These are phyloP conservation scores for Antheraea yamamai DNA, from an alignment of 2,888 invertebrate genomes.

Conservation along the genomic window DNA sequence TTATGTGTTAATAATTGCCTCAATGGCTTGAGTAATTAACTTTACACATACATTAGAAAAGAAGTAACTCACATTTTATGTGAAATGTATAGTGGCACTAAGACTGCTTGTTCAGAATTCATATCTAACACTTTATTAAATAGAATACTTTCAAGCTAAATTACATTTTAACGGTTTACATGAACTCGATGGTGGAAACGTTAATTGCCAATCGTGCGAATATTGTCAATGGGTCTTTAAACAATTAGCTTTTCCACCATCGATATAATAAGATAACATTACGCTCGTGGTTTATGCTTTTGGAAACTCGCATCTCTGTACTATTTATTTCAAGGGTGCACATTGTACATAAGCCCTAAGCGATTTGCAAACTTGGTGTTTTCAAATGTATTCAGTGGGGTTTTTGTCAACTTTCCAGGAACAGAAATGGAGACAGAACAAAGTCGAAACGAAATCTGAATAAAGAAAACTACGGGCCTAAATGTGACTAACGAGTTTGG, in stretches of 20 bases:
- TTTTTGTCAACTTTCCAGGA: slow-evolving; percentile 65
- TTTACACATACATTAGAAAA: not conserved
- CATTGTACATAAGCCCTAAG: not conserved
- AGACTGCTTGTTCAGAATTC: too few species aligned
- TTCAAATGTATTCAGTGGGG: not conserved
- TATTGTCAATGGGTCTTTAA: too few species aligned
- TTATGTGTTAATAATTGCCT: not conserved
- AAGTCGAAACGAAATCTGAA: slow-evolving; percentile 68
- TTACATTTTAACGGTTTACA: too few species aligned
- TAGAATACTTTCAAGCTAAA: too few species aligned
- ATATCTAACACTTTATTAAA: too few species aligned
- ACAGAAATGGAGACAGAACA: slow-evolving; percentile 78
- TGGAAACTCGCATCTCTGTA: not conserved
- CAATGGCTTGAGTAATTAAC: not conserved
- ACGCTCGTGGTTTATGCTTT: not conserved
- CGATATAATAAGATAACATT: too few species aligned
- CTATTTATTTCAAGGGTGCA: not conserved
- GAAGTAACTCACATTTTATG: not conserved
- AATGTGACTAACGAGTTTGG: slow-evolving; percentile 20
- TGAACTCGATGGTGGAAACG: too few species aligned
- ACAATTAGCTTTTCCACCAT: too few species aligned
- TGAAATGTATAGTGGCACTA: too few species aligned
- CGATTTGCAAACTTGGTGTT: not conserved
- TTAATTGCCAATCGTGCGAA: too few species aligned
- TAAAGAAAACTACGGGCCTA: slow-evolving; percentile 36